phyloP scores from a whole-genome alignment of 35 echinoderm and acorn worm genomes.

The Apostichopus japonicus region DNA sequence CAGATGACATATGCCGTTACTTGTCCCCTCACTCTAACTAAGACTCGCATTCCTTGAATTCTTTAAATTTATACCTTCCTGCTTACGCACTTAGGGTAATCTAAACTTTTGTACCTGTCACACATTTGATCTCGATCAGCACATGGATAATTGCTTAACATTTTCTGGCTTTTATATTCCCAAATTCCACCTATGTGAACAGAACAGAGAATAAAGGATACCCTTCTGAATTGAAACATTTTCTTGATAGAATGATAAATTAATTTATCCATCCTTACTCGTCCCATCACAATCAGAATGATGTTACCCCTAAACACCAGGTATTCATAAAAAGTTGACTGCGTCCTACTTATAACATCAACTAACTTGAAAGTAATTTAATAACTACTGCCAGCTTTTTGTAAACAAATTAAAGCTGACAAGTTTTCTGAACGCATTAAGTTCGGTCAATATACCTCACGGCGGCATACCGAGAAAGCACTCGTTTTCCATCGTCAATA shows the following conservation, averaged over 20 bases:
- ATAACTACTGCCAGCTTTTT: neutral
- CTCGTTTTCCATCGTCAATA: neutral
- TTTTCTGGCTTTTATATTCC: too few relatives aligned
- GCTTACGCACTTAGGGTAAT: too few relatives aligned
- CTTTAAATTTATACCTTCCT: too few relatives aligned
- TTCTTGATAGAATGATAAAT: neutral
- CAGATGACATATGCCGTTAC: too few relatives aligned
- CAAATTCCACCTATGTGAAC: too few relatives aligned
- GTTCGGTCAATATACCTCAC: neutral
- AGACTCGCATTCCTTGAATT: too few relatives aligned
- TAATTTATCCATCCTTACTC: neutral
- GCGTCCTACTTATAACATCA: neutral
- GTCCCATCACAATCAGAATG: neutral
- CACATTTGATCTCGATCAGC: too few relatives aligned
- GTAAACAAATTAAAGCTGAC: neutral
- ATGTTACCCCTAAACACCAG: neutral
- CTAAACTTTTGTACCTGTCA: too few relatives aligned
- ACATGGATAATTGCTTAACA: too few relatives aligned
- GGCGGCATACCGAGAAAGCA: neutral
- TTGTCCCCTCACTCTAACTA: too few relatives aligned
- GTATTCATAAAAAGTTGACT: neutral
- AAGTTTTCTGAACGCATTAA: neutral
- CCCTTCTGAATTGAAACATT: neutral
- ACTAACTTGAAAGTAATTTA: neutral
- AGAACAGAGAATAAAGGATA: too few relatives aligned